Percentiles rank a stretch among this genome's conserved stretches.
Evolutionary conservation across 2,888 invertebrate genomes (phyloP).

Genomic region (Lasioglossum figueresi): DNA sequence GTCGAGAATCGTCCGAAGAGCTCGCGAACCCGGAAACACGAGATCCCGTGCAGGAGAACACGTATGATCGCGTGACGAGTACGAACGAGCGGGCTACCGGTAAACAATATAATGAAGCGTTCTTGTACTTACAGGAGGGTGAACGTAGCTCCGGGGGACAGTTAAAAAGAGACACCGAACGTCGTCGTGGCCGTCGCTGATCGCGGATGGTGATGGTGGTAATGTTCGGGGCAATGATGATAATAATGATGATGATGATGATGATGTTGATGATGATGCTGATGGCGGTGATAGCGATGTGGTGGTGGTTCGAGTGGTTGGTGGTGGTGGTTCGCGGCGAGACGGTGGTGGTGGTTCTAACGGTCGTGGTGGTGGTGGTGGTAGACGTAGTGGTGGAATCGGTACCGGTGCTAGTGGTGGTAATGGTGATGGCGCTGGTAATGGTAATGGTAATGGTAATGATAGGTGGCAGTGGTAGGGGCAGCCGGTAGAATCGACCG

Average conservation of each 20-base stretch:
- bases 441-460: constrained; percentile 7
- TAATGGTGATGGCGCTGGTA: background rate
- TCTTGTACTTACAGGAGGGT: constrained; percentile 57
- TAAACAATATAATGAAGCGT: constrained; percentile 34
- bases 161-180: constrained; percentile 50
- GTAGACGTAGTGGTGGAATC: constrained; percentile 26
- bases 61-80: constrained; percentile 24
- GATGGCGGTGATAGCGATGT: background rate
- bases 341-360: constrained; percentile 28
- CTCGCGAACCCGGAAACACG: constrained; percentile 40
- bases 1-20: background rate
- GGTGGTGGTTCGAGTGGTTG: constrained; percentile 22
- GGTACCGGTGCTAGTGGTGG: background rate
- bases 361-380: constrained; percentile 8
- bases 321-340: constrained; percentile 14
- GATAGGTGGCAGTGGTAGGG: constrained; percentile 8
- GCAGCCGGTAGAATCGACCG: constrained; percentile 28
- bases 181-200: constrained; percentile 19
- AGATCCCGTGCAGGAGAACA: constrained; percentile 13
- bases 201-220: constrained; percentile 10
- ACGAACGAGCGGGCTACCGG: constrained; percentile 19
- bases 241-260: constrained; percentile 33
- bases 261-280: constrained; percentile 17
- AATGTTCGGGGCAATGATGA: constrained; percentile 17
- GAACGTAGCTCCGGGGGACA: constrained; percentile 38